Evolutionary conservation across 1,140 invertebrate genomes (phyloP).

Genomic region (Cydia amplana): DNA sequence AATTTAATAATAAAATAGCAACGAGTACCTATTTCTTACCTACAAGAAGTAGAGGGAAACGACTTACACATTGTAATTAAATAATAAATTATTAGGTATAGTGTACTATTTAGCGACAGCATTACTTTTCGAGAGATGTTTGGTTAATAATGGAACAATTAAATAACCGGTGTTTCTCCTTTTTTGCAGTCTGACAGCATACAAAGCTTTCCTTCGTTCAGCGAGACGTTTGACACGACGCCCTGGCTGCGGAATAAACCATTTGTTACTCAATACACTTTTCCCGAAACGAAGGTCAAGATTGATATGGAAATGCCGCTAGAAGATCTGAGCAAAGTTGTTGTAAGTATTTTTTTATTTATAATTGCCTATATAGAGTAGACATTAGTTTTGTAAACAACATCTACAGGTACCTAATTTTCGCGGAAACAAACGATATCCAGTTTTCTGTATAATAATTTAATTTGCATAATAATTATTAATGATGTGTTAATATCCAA

Average conservation of each 20-base stretch:
- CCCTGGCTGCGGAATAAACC: not conserved
- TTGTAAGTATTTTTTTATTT: not conserved
- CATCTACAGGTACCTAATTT: too few relatives aligned
- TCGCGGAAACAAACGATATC: too few relatives aligned
- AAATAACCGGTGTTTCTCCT: not conserved
- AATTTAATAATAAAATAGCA: too few relatives aligned
- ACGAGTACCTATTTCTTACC: too few relatives aligned
- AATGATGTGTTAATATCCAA: too few relatives aligned
- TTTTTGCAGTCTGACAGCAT: constrained; percentile 4
- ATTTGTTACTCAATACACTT: not conserved
- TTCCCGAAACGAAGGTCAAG: not conserved
- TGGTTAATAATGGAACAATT: not conserved
- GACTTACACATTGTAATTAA: not conserved
- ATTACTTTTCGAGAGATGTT: too few relatives aligned
- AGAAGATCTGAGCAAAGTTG: not conserved
- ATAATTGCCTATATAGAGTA: too few relatives aligned
- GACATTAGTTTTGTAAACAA: too few relatives aligned
- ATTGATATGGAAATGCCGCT: constrained; percentile 4
- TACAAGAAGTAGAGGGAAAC: too few relatives aligned
- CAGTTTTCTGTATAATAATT: too few relatives aligned
- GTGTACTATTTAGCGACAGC: not conserved
- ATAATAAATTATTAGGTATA: not conserved
- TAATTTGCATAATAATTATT: too few relatives aligned
- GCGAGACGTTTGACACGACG: not conserved
- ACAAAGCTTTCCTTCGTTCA: not conserved